Evolutionary conservation across 2,797 vertebrate species (phyloP).

Genomic region (Malacoraja senta): DNA sequence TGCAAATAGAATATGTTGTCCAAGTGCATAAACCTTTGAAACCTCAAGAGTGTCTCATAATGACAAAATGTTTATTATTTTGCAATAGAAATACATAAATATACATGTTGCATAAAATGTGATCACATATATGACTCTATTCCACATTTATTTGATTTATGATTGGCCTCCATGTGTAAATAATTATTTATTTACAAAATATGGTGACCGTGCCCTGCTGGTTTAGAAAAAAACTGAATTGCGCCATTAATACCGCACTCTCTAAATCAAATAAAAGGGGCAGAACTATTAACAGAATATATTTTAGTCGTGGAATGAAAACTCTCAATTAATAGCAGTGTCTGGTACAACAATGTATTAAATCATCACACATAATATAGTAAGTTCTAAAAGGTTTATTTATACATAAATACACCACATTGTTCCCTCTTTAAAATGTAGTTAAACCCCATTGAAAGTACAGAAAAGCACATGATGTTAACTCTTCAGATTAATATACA

Average conservation of each 20-base stretch:
- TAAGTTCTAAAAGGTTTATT: too few relatives aligned
- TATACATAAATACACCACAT: too few relatives aligned
- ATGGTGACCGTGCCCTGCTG: not conserved
- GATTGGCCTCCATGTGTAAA: not conserved
- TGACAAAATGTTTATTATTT: slow-evolving; percentile 22
- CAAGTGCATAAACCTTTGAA: not conserved
- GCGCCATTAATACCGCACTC: not conserved
- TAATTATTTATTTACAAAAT: slow-evolving; percentile 29
- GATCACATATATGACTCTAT: not conserved
- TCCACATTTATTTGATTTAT: slow-evolving; percentile 33
- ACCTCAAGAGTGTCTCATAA: not conserved
- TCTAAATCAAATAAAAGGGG: too few relatives aligned
- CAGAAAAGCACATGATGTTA: too few relatives aligned
- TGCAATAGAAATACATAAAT: slow-evolving; percentile 20
- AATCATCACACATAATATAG: too few relatives aligned
- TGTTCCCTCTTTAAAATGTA: too few relatives aligned
- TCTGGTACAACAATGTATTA: too few relatives aligned
- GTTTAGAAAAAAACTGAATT: not conserved
- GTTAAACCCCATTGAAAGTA: too few relatives aligned
- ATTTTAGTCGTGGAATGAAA: too few relatives aligned
- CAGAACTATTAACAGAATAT: too few relatives aligned
- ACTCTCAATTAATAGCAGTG: too few relatives aligned
- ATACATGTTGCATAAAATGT: slow-evolving; percentile 18
- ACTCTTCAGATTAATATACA: too few relatives aligned
- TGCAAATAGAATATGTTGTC: not conserved